Evolutionary conservation across 2,113 vertebrate genomes (phyloP).

Genomic region (Bubalus kerabau): DNA sequence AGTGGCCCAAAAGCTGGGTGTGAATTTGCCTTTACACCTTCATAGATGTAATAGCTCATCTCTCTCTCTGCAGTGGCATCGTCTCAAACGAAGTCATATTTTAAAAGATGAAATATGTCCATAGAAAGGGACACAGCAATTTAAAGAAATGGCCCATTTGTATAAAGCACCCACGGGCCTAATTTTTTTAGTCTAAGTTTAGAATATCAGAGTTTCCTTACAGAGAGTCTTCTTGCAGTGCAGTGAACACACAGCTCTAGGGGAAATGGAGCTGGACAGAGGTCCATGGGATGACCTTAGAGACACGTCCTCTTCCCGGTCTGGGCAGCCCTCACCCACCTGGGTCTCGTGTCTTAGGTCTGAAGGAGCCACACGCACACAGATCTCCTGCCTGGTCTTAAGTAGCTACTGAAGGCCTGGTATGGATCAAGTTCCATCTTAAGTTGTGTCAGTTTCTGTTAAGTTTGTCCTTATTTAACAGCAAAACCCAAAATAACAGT

Average conservation of each 20-base stretch:
- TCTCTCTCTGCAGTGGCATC: not conserved
- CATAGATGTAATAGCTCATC: too few relatives aligned
- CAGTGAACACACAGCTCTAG: not conserved
- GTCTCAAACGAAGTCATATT: not conserved
- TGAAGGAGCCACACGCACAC: not conserved
- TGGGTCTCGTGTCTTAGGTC: not conserved
- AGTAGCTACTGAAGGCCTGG: too few relatives aligned
- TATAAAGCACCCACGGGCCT: not conserved
- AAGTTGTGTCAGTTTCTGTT: not conserved
- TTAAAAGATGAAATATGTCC: not conserved
- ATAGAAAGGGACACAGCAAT: not conserved
- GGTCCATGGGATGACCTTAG: not conserved
- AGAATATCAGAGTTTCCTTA: not conserved
- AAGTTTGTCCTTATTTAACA: not conserved
- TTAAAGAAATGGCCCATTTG: not conserved
- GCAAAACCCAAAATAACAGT: not conserved
- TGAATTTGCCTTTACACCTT: not conserved
- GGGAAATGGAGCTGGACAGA: not conserved
- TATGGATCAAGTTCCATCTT: accelerated
- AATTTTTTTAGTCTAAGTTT: not conserved
- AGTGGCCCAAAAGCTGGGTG: too few relatives aligned
- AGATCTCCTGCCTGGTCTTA: not conserved
- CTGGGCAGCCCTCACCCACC: not conserved
- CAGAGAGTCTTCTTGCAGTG: not conserved
- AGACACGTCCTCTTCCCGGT: not conserved